Conservation (phyloP, 2,113 vertebrate species). For the Emydura subglobosa region DNA sequence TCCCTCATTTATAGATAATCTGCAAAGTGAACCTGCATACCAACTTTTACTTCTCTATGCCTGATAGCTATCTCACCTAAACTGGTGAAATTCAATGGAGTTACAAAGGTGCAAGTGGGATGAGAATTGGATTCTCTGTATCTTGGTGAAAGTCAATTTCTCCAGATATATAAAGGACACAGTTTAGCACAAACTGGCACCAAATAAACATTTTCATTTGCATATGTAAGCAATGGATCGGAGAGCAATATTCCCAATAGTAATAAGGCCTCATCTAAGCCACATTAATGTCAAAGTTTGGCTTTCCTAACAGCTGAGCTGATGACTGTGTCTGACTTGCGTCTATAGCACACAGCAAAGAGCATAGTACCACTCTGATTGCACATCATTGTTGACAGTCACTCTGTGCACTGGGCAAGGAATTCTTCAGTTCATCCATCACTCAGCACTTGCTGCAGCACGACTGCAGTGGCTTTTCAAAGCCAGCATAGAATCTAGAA, state of each 20-base stretch:
- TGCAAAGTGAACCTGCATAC: constrained; percentile 1
- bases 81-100: not conserved
- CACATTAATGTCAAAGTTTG: not conserved
- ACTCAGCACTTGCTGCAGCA: not conserved
- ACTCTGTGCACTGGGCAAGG: not conserved
- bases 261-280: not conserved
- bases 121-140: not conserved
- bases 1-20: constrained; percentile 11
- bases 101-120: not conserved
- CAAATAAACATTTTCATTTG: not conserved
- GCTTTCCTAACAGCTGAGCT: rapidly evolving
- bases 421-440: not conserved
- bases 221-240: not conserved
- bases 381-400: rapidly evolving
- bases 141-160: not conserved
- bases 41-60: constrained; percentile 17
- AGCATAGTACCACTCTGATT: not conserved
- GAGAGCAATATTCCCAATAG: not conserved
- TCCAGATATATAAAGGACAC: not conserved
- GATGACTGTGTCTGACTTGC: not conserved
- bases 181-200: not conserved
- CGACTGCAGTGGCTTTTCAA: rapidly evolving
- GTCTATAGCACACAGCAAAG: not conserved
- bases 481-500: not conserved
- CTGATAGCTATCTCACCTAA: not conserved